Evolutionary conservation across 2,113 vertebrate genomes (phyloP).

Genomic region (Micromys minutus): DNA sequence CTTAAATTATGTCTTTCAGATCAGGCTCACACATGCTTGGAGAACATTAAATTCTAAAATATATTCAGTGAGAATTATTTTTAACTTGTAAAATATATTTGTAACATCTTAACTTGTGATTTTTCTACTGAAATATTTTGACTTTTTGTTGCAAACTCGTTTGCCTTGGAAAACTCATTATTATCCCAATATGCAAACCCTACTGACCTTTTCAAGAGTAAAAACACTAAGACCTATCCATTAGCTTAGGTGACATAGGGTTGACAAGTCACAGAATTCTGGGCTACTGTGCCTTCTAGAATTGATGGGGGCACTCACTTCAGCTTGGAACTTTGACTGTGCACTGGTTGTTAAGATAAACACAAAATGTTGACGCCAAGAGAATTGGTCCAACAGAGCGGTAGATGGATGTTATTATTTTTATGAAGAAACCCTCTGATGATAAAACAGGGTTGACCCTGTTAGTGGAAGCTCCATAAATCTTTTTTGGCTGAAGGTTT

Average conservation of each 20-base stretch:
- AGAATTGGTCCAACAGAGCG: constrained; percentile 85
- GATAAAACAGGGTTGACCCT: constrained; percentile 90
- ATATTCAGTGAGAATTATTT: neutral
- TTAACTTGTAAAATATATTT: neutral
- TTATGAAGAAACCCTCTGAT: constrained; percentile 91
- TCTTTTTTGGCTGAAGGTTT: constrained; percentile 93
- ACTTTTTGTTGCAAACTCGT: constrained; percentile 36
- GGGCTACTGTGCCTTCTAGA: constrained; percentile 82
- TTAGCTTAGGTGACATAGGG: constrained; percentile 75
- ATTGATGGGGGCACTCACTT: constrained; percentile 66
- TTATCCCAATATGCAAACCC: constrained; percentile 27
- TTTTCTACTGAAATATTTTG: constrained; percentile 3
- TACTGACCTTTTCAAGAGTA: constrained; percentile 58
- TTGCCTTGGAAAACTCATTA: constrained; percentile 9
- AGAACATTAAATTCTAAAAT: neutral
- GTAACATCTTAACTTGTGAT: neutral
- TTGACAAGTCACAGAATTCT: constrained; percentile 76
- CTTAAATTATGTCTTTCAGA: neutral
- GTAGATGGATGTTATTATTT: constrained; percentile 94
- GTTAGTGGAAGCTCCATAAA: constrained; percentile 92
- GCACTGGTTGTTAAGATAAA: constrained; percentile 90
- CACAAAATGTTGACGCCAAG: constrained; percentile 86
- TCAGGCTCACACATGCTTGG: neutral
- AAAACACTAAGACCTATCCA: constrained; percentile 60
- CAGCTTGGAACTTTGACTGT: constrained; percentile 77